phyloP scores from a whole-genome alignment of 2,113 vertebrate genomes.

The Nothocercus julius region DNA sequence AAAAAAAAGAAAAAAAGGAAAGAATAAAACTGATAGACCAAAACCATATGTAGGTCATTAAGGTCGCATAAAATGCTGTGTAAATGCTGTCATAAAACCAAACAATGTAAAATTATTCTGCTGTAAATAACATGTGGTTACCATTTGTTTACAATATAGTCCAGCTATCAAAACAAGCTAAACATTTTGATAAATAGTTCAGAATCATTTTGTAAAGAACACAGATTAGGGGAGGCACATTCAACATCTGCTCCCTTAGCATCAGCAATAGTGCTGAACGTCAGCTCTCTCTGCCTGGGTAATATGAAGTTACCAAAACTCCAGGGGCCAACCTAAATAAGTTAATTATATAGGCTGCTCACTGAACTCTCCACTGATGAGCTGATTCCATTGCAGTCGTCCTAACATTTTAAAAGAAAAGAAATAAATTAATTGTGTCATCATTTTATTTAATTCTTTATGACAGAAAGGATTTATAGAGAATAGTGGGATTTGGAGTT shows the following conservation, averaged over 20 bases:
- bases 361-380: neutral
- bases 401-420: neutral
- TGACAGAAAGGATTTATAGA: neutral
- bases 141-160: constrained; percentile 55
- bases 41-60: constrained; percentile 29
- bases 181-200: constrained; percentile 35
- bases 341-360: neutral
- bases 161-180: constrained; percentile 59
- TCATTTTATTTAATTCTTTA: neutral
- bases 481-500: neutral
- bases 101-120: constrained; percentile 33
- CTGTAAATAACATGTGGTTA: neutral
- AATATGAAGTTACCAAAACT: neutral
- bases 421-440: neutral
- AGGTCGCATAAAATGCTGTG: constrained; percentile 35
- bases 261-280: neutral
- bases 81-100: constrained; percentile 48
- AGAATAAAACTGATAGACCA: neutral
- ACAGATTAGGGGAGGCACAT: neutral
- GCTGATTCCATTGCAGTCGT: neutral
- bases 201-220: neutral
- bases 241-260: neutral
- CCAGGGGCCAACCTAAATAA: neutral
- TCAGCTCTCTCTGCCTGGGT: neutral
- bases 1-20: neutral